Conservation (phyloP, 2,113 vertebrate species). For the Xenopus borealis region DNA sequence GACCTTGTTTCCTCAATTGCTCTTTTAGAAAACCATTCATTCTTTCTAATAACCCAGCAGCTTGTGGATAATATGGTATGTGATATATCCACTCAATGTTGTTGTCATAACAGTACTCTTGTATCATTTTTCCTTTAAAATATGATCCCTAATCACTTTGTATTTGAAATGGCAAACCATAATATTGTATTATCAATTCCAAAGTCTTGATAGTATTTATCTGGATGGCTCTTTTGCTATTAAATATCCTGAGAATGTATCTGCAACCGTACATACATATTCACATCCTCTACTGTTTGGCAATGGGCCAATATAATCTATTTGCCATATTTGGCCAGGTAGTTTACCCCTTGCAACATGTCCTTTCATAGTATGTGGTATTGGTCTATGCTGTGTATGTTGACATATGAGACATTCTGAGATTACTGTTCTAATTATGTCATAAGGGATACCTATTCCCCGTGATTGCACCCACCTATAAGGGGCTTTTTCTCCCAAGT, state of each 20-base stretch:
- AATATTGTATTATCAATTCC: background rate
- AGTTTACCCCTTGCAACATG: background rate
- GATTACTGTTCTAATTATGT: background rate
- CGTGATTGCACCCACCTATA: background rate
- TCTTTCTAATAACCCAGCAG: constrained; percentile 13
- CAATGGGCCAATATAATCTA: background rate
- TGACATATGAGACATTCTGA: background rate
- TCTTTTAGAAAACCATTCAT: constrained; percentile 4
- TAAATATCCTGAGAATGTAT: background rate
- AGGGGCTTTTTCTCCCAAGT: constrained; percentile 8
- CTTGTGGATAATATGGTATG: constrained; percentile 19
- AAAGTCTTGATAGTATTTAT: background rate
- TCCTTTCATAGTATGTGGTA: background rate
- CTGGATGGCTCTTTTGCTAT: background rate
- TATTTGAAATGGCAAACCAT: background rate
- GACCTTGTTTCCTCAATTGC: background rate
- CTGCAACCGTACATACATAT: background rate
- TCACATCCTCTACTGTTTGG: background rate
- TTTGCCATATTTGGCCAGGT: background rate
- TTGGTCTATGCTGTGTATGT: background rate
- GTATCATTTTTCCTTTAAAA: too few relatives aligned
- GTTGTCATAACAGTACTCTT: too few relatives aligned
- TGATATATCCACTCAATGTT: constrained; percentile 9
- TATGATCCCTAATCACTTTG: background rate
- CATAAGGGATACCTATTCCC: background rate